Percentiles rank a stretch among this genome's conserved stretches.
Evolutionary conservation across 92 coral and sea anemone genomes (phyloP).

Genomic region (Epizoanthus scotinus): DNA sequence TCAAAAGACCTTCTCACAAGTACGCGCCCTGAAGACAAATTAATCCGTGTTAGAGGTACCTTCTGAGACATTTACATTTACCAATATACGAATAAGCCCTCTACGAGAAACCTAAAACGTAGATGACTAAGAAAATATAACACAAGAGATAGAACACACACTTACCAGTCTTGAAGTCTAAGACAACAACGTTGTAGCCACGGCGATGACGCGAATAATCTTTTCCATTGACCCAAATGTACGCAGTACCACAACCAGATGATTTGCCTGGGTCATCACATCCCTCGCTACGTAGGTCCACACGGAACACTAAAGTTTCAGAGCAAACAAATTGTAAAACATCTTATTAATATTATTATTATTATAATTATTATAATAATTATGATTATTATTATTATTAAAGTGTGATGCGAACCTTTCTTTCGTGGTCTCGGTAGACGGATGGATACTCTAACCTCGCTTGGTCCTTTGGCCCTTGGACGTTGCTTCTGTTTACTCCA

Average conservation of each 20-base stretch:
- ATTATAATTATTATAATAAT: too few relatives aligned
- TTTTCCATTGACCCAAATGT: slow-evolving; percentile 46
- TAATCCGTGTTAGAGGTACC: background rate
- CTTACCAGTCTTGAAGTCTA: slow-evolving; percentile 43
- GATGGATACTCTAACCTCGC: background rate
- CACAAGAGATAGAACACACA: background rate
- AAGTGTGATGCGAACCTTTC: slow-evolving; percentile 9
- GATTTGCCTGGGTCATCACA: slow-evolving; percentile 45
- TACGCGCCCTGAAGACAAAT: slow-evolving; percentile 31
- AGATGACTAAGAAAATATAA: background rate
- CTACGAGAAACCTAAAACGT: too few relatives aligned
- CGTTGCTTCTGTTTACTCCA: slow-evolving; percentile 30
- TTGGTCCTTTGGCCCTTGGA: slow-evolving; percentile 17
- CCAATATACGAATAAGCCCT: too few relatives aligned
- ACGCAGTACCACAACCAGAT: slow-evolving; percentile 36
- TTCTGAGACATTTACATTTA: too few relatives aligned
- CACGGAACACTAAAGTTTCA: slow-evolving; percentile 15
- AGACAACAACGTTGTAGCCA: slow-evolving; percentile 47
- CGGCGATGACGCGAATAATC: slow-evolving; percentile 46
- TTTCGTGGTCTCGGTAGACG: slow-evolving; percentile 21
- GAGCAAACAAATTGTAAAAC: background rate
- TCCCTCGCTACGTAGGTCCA: slow-evolving; percentile 46
- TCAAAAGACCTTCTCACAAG: slow-evolving; percentile 44
- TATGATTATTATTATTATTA: too few relatives aligned
- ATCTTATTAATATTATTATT: too few relatives aligned